Base-by-base conservation (phyloP, 1,140 invertebrate species). In the Tribolium castaneum region DNA sequence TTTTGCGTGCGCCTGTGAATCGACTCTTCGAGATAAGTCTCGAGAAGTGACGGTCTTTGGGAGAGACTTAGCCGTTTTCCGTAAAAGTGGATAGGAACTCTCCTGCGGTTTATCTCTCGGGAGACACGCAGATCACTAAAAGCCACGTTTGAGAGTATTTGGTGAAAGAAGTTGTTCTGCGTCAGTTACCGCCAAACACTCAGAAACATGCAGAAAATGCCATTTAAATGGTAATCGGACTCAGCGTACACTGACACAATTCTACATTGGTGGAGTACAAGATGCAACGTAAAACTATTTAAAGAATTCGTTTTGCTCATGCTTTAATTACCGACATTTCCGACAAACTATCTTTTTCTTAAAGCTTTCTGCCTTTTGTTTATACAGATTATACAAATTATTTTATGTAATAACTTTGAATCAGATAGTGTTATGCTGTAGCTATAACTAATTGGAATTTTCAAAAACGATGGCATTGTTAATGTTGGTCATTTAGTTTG, bases 31-130 rank as follows among this genome's bases (percentile, higher is more conserved):
- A 50, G 70, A 72, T 73, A 73, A 73, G 52, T 73, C 71, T 12
- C 49, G 30, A 73, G 49, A 73, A 73, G 49, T 73, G 71, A 51
- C 71, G 52, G 71, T 73, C 71, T 73, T 73, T 73, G 52, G 22
- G 25, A 49, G 52, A 52, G 71, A 73, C 71, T 73, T 73, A 30
- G 30, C 39, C 70, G 45, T 52, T 73, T 54, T 73, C 45, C 49
- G 45, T 52, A 73, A 51, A 73, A 54, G 49, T 73, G 71, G 52
- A 73, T 73, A 73, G 71, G 30, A 75, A 75, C 34, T 75, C 72
- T 75, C 72, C 51, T 59, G 72, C 54, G 72, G 72, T 75, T 75
- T 75, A 75, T 75, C 72, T 75, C 72, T 75, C 72, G 5, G 39
- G 72, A 75, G 72, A 54, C 72, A 75, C 72, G 72, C 72, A 75